These are phyloP conservation scores for Gila robusta DNA, from an alignment of 2,797 vertebrate species.

Conservation along the genomic window DNA sequence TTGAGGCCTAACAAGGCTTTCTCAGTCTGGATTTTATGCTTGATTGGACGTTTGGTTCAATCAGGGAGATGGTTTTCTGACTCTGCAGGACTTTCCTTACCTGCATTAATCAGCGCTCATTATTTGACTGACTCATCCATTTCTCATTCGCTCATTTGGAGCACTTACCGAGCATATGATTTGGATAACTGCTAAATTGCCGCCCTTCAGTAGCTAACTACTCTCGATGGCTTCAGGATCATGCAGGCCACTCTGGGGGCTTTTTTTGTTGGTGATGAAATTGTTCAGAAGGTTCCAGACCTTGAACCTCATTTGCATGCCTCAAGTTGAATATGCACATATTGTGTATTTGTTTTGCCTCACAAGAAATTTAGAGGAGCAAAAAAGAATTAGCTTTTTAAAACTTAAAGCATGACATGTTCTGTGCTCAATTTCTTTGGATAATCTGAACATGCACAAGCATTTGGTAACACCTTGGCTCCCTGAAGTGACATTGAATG, in stretches of 20 bases:
- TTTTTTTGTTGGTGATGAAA: slow-evolving; percentile 11
- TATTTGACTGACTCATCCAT: slow-evolving; percentile 43
- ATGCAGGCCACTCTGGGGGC: background rate
- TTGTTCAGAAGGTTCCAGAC: background rate
- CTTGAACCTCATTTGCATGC: background rate
- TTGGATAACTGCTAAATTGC: slow-evolving; percentile 13
- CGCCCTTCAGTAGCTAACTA: slow-evolving; percentile 20
- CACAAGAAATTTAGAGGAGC: background rate
- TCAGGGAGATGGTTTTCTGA: slow-evolving; percentile 4
- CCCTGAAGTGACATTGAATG: background rate
- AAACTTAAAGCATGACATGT: background rate
- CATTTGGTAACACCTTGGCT: slow-evolving; percentile 5
- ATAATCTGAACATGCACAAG: slow-evolving; percentile 10
- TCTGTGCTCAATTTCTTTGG: background rate
- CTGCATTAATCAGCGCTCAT: background rate
- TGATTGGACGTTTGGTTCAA: background rate
- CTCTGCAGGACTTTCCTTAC: slow-evolving; percentile 21
- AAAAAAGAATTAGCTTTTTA: background rate
- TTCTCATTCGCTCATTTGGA: slow-evolving; percentile 20
- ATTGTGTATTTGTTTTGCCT: background rate
- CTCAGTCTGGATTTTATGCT: slow-evolving; percentile 7
- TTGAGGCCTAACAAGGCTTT: slow-evolving; percentile 17
- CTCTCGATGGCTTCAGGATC: slow-evolving; percentile 17
- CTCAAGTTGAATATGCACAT: background rate
- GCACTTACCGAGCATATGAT: slow-evolving; percentile 18